Conservation (phyloP, 2,888 invertebrate species). For the Caenorhabditis uteleia region DNA sequence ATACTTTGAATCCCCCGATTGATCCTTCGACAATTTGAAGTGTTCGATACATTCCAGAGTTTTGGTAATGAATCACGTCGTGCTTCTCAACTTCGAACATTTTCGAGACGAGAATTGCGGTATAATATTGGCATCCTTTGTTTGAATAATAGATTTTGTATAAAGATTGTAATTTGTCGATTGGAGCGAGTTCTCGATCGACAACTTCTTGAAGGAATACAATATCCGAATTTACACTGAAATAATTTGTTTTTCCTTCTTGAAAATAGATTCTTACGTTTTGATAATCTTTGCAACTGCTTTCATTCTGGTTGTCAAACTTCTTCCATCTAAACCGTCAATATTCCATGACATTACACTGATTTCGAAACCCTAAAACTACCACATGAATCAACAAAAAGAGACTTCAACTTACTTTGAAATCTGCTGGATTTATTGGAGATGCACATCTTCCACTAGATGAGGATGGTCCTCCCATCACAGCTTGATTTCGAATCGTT, state of each 20-base stretch:
- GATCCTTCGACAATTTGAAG: constrained; percentile 72
- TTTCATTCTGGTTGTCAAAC: constrained; percentile 73
- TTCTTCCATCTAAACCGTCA: constrained; percentile 75
- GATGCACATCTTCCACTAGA: constrained; percentile 3
- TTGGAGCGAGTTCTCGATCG: constrained; percentile 71
- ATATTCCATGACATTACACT: constrained; percentile 75
- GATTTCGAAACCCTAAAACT: constrained; percentile 66
- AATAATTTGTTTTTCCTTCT: constrained; percentile 20
- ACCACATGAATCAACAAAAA: constrained; percentile 1
- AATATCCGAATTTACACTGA: constrained; percentile 74
- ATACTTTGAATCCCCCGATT: constrained; percentile 63
- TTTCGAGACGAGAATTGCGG: constrained; percentile 62
- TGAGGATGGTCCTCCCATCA: constrained; percentile 13
- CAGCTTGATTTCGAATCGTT: constrained; percentile 15
- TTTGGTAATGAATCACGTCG: constrained; percentile 72
- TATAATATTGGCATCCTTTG: constrained; percentile 67
- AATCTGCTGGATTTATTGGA: no score
- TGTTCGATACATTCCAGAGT: constrained; percentile 74
- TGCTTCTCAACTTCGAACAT: constrained; percentile 66
- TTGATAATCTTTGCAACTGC: constrained; percentile 73
- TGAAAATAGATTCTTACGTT: constrained; percentile 63
- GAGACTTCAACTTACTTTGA: constrained; percentile 7
- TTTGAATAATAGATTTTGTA: constrained; percentile 71
- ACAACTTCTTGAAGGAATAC: constrained; percentile 76
- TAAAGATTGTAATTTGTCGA: constrained; percentile 69